Evolutionary conservation across 2,888 invertebrate species (phyloP), one percentile per base, ranked within the genome.

Genomic region (Cryptocheilus praepositus): DNA sequence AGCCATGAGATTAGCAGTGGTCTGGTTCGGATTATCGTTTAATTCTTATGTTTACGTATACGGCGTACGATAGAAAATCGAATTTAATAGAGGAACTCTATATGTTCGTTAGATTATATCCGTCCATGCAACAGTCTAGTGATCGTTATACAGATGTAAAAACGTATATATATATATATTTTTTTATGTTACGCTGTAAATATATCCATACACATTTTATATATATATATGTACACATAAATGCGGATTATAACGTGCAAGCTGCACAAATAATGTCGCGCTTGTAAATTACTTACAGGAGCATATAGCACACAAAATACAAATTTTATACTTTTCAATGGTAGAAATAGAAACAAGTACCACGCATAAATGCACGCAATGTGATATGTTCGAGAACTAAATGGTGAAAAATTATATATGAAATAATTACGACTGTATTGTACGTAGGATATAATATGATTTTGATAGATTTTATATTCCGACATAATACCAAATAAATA

Each of bases 71-170:
- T 36, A 36, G 36, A 11, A 36, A 11, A 7, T 36, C 36, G 36
- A 36, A 36, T 36, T 36, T 36, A 36, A 11, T 36, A 36, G 36
- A 36, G 36, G 36, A 36, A 36, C 36, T 36, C 36, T 49, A 49
- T 16, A 49, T 18, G 49, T 49, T 18, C n/a, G 49, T 49, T 58
- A 44, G n/a, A 54, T 60, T 61, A 61, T 49, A 63, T 78, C 78
- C 79, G 76, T 79, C 79, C 78, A 73, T 51, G 36, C 16, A 67
- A 54, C 64, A 44, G 18, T 62, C 2, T 55, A 62, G 63, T n/a
- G 59, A 71, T 75, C 36, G 64, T 74, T 75, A 45, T 22, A 57
- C 49, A 64, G 54, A 61, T 64, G 28, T 64, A 69, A 28, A 57
- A 54, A 52, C 36, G 36, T 36, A 36, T 18, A 55, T 51, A 57